phyloP scores from a whole-genome alignment of 2,113 vertebrate species.

The Etia nguti region DNA sequence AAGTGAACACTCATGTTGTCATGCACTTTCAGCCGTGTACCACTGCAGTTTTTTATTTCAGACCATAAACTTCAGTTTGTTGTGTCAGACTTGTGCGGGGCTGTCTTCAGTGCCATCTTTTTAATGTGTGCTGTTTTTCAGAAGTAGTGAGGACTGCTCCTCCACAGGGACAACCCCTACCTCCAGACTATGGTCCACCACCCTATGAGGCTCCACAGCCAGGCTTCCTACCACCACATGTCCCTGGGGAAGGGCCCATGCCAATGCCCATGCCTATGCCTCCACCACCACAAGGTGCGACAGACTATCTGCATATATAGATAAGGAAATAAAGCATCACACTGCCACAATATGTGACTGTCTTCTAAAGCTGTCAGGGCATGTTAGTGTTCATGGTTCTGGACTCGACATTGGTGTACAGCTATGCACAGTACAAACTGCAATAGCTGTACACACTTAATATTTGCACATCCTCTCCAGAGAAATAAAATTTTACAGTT shows the following conservation, averaged over 20 bases:
- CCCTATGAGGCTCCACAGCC: conserved; percentile 85
- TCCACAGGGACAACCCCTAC: conserved; percentile 77
- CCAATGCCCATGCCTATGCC: conserved; percentile 67
- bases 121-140: conserved; percentile 36
- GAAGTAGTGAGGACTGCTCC: conserved; percentile 73
- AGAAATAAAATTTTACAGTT: too few relatives aligned
- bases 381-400: background rate
- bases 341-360: background rate
- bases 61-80: background rate
- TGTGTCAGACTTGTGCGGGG: background rate
- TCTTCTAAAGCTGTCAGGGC: background rate
- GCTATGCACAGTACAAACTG: background rate
- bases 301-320: background rate
- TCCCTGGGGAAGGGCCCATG: conserved; percentile 78
- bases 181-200: conserved; percentile 88
- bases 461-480: too few relatives aligned
- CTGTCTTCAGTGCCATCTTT: background rate
- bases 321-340: background rate
- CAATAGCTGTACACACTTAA: background rate
- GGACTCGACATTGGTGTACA: background rate
- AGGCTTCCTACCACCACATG: conserved; percentile 82
- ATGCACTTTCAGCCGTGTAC: background rate
- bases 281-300: conserved; percentile 75
- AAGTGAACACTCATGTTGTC: background rate
- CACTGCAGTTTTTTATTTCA: background rate